Evolutionary conservation across 2,113 vertebrate genomes (phyloP).

Genomic region (Fukomys damarensis): DNA sequence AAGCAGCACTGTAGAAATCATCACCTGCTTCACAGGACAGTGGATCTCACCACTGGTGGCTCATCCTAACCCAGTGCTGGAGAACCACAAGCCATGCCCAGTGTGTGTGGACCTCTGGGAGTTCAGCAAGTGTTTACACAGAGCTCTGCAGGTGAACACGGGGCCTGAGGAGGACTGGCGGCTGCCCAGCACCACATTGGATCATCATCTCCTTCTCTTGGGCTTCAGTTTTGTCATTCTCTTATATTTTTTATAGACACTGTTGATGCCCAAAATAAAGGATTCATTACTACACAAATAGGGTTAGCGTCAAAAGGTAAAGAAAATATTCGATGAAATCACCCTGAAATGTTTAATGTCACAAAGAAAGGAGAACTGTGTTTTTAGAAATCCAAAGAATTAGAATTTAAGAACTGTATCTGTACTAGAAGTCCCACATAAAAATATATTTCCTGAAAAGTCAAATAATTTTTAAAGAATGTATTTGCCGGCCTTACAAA

Average conservation of each 20-base stretch:
- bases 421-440: neutral
- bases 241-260: neutral
- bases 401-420: neutral
- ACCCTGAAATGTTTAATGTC: neutral
- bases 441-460: constrained; percentile 36
- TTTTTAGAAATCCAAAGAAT: constrained; percentile 32
- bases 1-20: neutral
- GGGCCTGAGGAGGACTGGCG: neutral
- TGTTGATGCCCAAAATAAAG: neutral
- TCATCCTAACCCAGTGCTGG: too few species aligned
- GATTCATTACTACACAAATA: neutral
- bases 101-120: neutral
- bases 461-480: neutral
- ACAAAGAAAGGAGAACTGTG: neutral
- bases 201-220: neutral
- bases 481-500: neutral
- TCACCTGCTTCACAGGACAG: neutral
- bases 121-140: neutral
- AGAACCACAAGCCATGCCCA: neutral
- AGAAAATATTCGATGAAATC: neutral
- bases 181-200: neutral
- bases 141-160: too few species aligned
- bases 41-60: neutral
- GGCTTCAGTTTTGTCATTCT: neutral
- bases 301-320: neutral